These are phyloP conservation scores for Anguilla pacifica DNA, from an alignment of 2,797 vertebrate species.

Conservation along the genomic window DNA sequence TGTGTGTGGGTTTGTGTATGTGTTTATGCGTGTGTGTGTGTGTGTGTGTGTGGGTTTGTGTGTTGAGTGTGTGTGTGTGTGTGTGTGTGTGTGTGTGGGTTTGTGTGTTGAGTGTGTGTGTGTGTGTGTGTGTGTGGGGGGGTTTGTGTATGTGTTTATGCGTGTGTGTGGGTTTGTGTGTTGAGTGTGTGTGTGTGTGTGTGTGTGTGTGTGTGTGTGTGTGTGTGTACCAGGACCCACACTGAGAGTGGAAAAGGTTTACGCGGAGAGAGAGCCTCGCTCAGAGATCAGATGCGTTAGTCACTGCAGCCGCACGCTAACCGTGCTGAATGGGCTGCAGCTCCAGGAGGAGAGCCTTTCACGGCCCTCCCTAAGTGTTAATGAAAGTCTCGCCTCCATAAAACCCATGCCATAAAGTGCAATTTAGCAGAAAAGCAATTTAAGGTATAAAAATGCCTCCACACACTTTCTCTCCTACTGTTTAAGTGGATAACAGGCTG, in stretches of 20 bases:
- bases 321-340: background rate
- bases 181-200: too few species aligned
- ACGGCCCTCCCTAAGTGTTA: background rate
- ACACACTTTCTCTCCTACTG: background rate
- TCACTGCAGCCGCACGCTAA: background rate
- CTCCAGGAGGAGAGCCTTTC: background rate
- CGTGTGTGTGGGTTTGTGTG: background rate
- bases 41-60: background rate
- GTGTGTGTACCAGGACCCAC: background rate
- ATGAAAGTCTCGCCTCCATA: constrained; percentile 14
- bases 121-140: background rate
- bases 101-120: background rate
- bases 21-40: background rate
- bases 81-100: background rate
- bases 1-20: background rate
- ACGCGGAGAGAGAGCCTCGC: background rate
- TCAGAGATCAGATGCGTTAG: background rate
- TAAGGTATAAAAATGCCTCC: background rate
- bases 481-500: constrained; percentile 20
- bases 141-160: background rate
- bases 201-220: background rate
- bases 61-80: too few species aligned
- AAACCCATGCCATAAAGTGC: background rate
- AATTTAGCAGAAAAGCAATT: constrained; percentile 17
- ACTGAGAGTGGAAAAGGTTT: background rate